Evolutionary conservation across 2,888 invertebrate species (phyloP), one percentile per base, ranked within the genome.

Genomic region (Altica lythri): DNA sequence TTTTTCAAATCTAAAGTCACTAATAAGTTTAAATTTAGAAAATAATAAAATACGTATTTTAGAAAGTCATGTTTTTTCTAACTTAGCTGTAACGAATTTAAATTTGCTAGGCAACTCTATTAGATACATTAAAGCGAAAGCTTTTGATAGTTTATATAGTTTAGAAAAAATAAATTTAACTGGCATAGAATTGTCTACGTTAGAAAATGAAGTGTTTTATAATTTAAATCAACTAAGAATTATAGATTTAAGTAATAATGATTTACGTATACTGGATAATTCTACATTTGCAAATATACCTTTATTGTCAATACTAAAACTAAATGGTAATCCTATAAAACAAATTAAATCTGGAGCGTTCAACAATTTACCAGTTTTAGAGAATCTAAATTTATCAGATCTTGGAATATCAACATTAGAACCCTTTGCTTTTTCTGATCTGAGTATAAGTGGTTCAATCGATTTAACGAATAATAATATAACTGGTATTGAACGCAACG

Each of bases 241-340:
- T 2, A 14, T 55, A 42, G 51, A 55, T 45, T 46, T 55, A 13
- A 55, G 51, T 8, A 3, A 55, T 10, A 55, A 55, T 34, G 43
- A 30, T 12, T 17, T 55, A 27, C 0, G 22, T 1, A 32, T 44
- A 6, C 19, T 55, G 27, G 37, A 42, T 17, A 42, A 16, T 14
- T 22, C 43, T 16, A 49, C 44, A 1, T 55, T 55, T 8, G 8
- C 29, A 14, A 29, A 47, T 25, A 10, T 55, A 42, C 30, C 35
- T 12, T n/a, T n/a, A n/a, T 14, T 51, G 2, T 1, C 2, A 10
- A 14, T 13, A 2, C 16, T 55, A 5, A 25, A 43, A 2, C 25
- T 55, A 19, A 13, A 18, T 1, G 43, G 47, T 2, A 55, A 55
- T 43, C 12, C 6, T 4, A 46, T 55, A 17, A 19, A 18, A 14